Conservation (phyloP, 2,888 invertebrate genomes). For the Aphodius granarius region DNA sequence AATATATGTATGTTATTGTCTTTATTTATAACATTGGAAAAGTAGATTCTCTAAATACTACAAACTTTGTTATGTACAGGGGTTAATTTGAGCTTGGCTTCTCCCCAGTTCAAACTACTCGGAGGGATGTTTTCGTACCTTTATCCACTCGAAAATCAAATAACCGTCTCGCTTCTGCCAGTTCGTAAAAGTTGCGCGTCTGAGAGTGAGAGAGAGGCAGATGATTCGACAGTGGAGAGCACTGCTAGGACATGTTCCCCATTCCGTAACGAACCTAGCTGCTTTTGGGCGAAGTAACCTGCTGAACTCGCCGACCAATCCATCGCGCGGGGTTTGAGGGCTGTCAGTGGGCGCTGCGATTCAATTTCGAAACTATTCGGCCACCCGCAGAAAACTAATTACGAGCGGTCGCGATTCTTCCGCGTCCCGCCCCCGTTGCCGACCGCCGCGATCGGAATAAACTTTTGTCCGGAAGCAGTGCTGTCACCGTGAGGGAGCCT, state of each 20-base stretch:
- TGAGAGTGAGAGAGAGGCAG: neutral
- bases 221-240: neutral
- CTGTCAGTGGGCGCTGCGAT: slow-evolving; percentile 17
- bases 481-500: neutral
- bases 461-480: neutral
- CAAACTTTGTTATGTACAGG: neutral
- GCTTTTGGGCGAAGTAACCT: neutral
- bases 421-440: neutral
- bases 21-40: neutral
- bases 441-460: slow-evolving; percentile 3
- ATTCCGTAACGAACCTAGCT: neutral
- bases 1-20: neutral
- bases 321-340: neutral
- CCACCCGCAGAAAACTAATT: slow-evolving; percentile 23
- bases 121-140: neutral
- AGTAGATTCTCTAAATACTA: neutral
- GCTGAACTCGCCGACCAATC: neutral
- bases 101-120: neutral
- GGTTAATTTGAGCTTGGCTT: neutral
- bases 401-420: slow-evolving; percentile 18
- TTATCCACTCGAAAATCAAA: neutral
- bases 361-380: slow-evolving; percentile 24
- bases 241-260: neutral
- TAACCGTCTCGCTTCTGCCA: neutral
- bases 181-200: neutral